phyloP scores from a whole-genome alignment of 2,888 invertebrate genomes.

The Cecidostiba fungosa region DNA sequence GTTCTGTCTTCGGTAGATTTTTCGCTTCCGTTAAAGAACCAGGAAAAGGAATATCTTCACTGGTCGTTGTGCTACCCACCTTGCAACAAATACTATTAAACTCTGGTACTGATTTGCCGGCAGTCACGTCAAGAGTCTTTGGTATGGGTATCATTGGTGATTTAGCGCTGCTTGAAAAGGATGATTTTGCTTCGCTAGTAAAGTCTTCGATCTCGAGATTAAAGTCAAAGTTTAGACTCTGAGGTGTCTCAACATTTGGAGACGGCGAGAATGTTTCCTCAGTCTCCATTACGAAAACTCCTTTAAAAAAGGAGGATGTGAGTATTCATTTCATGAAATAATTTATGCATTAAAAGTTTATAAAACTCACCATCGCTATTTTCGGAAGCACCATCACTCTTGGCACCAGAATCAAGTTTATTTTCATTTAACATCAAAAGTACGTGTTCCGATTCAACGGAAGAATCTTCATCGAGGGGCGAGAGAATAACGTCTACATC shows the following conservation, averaged over 20 bases:
- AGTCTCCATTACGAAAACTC: slow-evolving; percentile 88
- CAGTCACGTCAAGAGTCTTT: slow-evolving; percentile 79
- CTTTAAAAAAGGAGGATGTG: slow-evolving; percentile 73
- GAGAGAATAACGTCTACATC: slow-evolving; percentile 79
- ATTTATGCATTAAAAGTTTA: neutral
- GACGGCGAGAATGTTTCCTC: slow-evolving; percentile 81
- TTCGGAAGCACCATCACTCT: slow-evolving; percentile 68
- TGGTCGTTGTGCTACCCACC: slow-evolving; percentile 83
- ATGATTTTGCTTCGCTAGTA: slow-evolving; percentile 78
- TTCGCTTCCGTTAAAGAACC: slow-evolving; percentile 62
- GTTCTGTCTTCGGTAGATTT: slow-evolving; percentile 37
- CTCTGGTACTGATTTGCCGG: slow-evolving; percentile 81
- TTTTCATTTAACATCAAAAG: slow-evolving; percentile 69
- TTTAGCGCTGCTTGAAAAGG: slow-evolving; percentile 77
- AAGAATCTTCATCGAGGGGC: slow-evolving; percentile 82
- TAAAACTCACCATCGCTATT: slow-evolving; percentile 78
- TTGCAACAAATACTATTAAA: slow-evolving; percentile 84
- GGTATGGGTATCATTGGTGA: slow-evolving; percentile 89
- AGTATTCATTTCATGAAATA: neutral
- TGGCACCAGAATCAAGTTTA: slow-evolving; percentile 66
- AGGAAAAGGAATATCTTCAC: slow-evolving; percentile 73
- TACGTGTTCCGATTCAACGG: slow-evolving; percentile 81
- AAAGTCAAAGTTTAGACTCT: slow-evolving; percentile 81
- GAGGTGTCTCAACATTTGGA: slow-evolving; percentile 81
- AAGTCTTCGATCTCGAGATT: slow-evolving; percentile 80